A percentile compares a stretch with the other conserved stretches of the same genome.
Conservation (phyloP, 2,888 invertebrate genomes). For the Iselma pallidipennis region DNA sequence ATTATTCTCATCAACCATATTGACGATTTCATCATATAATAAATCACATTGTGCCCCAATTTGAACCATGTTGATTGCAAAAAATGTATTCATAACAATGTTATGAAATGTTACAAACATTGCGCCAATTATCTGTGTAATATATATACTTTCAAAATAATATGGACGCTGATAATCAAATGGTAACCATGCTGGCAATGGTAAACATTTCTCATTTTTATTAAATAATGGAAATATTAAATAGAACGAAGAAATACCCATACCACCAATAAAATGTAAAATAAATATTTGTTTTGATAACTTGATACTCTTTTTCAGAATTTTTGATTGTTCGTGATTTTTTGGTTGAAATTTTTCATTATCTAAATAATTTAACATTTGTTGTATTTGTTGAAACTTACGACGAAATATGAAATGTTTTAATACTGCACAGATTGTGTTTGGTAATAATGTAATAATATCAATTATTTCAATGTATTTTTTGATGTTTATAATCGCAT, state of each 20-base stretch:
- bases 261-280: slow-evolving; percentile 9
- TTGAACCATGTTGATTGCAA: slow-evolving; percentile 14
- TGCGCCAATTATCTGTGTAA: slow-evolving; percentile 4
- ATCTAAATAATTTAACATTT: slow-evolving; percentile 8
- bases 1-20: too few species aligned
- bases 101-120: slow-evolving; percentile 11
- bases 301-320: background rate
- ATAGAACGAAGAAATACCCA: slow-evolving; percentile 11
- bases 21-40: slow-evolving; percentile 8
- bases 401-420: too few species aligned
- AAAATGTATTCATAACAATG: slow-evolving; percentile 13
- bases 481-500: too few species aligned
- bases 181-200: slow-evolving; percentile 1
- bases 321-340: slow-evolving; percentile 5
- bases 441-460: too few species aligned
- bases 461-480: too few species aligned
- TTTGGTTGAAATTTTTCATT: slow-evolving; percentile 8
- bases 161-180: slow-evolving; percentile 3
- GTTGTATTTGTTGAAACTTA: too few species aligned
- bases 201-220: slow-evolving; percentile 4
- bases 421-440: too few species aligned
- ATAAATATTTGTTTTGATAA: slow-evolving; percentile 6
- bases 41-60: slow-evolving; percentile 18
- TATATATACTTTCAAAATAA: slow-evolving; percentile 10
- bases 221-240: too few species aligned